Evolutionary conservation across 2,888 invertebrate species (phyloP), one percentile per base, ranked within the genome.

Genomic region (Sarcophaga carnaria): DNA sequence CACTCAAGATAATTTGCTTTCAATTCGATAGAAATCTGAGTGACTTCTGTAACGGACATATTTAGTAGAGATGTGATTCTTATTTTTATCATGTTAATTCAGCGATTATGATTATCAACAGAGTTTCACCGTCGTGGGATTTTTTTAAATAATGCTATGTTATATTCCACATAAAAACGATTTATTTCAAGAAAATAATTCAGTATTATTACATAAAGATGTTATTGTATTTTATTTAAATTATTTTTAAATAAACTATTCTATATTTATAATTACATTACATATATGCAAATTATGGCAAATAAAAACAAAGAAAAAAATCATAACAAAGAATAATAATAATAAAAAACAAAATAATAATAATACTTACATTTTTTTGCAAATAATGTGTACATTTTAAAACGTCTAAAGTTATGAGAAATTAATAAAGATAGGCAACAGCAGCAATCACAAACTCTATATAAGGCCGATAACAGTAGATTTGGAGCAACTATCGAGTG

Each of bases 271-370:
- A 69, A 76, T 80, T n/a, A 77, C 54, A 54, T 78, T 71, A 66
- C 10, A 66, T 49, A 75, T 75, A 63, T 74, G 77, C 79, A 81
- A 75, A 27, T 54, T 71, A 81, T 66, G 69, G 62, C 67, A 77
- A 80, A 77, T 83, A 80, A 86, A 83, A 85, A 54, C 70, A 75
- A 77, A 63, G 80, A 64, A 83, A 88, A 37, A 37, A 37, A 37
- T 37, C 37, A 10, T 37, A 37, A 62, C 20, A 78, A 60, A 20
- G 66, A 37, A 17, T 25, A 72, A 70, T 60, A 85, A 82, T 59
- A 27, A 76, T 22, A 37, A 72, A 67, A 83, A 77, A 84, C 72
- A 88, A 70, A 85, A 83, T 77, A 80, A 77, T 81, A 88, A 69
- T 74, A 83, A 54, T 85, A 85, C 67, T 72, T 79, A 85, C 77